These are phyloP conservation scores for Apus apus DNA, from an alignment of 2,113 vertebrate species.

Conservation along the genomic window DNA sequence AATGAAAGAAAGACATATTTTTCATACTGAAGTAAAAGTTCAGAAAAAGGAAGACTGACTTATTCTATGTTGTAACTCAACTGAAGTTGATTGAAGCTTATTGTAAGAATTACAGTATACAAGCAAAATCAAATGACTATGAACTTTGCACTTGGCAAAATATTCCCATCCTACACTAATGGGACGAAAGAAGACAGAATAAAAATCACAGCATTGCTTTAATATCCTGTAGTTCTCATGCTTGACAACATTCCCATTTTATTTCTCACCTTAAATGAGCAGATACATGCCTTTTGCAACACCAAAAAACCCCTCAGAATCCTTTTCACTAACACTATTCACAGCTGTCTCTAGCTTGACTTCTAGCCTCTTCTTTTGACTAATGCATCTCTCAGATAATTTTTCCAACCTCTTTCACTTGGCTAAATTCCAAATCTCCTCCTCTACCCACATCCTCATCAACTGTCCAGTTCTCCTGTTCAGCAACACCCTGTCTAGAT, in stretches of 20 bases:
- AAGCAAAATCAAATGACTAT: not conserved
- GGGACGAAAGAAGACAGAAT: not conserved
- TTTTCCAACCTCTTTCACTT: constrained; percentile 14
- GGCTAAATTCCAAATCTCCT: not conserved
- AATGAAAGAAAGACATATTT: not conserved
- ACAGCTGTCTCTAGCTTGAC: constrained; percentile 16
- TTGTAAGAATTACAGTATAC: not conserved
- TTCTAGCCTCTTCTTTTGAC: constrained; percentile 2
- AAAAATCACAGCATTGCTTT: not conserved
- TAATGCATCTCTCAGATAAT: not conserved
- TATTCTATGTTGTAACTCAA: not conserved
- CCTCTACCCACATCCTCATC: not conserved
- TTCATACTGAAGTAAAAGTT: not conserved
- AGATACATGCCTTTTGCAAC: not conserved
- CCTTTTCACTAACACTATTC: not conserved
- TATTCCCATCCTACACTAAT: not conserved
- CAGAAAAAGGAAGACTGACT: not conserved
- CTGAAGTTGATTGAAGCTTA: not conserved
- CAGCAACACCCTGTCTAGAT: not conserved
- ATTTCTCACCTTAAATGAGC: not conserved
- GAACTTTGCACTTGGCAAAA: not conserved
- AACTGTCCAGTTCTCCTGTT: not conserved
- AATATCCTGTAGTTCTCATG: not conserved
- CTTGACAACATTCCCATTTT: not conserved
- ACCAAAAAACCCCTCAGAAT: not conserved